Evolutionary conservation across 2,113 vertebrate species (phyloP).

Genomic region (Etia nguti): DNA sequence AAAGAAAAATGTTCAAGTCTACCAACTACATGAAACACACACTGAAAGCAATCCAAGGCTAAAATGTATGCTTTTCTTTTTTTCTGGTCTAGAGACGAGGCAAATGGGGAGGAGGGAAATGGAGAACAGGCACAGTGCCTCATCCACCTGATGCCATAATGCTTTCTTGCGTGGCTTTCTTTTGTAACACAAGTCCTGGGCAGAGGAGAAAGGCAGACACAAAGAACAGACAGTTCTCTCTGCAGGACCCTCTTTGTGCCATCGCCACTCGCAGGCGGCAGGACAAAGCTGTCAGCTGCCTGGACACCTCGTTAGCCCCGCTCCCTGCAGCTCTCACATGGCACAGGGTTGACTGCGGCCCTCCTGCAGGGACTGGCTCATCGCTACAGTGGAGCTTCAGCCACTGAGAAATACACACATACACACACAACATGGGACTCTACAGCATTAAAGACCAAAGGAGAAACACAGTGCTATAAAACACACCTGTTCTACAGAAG

Average conservation of each 20-base stretch:
- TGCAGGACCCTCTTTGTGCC: slow-evolving; percentile 63
- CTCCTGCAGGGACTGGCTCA: slow-evolving; percentile 37
- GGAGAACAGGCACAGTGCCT: background rate
- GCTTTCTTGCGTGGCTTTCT: slow-evolving; percentile 17
- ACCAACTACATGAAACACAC: background rate
- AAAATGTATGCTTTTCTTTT: background rate
- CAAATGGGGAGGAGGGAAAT: background rate
- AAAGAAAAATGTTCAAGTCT: background rate
- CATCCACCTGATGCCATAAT: slow-evolving; percentile 62
- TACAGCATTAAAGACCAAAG: slow-evolving; percentile 18
- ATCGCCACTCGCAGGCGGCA: slow-evolving; percentile 28
- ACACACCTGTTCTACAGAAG: slow-evolving; percentile 57
- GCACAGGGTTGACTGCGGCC: slow-evolving; percentile 41
- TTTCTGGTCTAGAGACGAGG: background rate
- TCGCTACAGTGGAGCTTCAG: slow-evolving; percentile 18
- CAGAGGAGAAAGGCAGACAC: slow-evolving; percentile 50
- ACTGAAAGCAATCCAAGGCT: background rate
- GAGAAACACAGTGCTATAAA: slow-evolving; percentile 43
- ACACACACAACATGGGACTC: background rate
- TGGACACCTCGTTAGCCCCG: slow-evolving; percentile 67
- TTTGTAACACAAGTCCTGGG: slow-evolving; percentile 49
- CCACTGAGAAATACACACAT: slow-evolving; percentile 5
- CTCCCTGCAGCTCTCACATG: slow-evolving; percentile 60
- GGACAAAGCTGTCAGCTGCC: slow-evolving; percentile 71
- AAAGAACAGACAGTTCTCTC: slow-evolving; percentile 69